Evolutionary conservation across 2,113 vertebrate genomes (phyloP).

Genomic region (Coturnix japonica): DNA sequence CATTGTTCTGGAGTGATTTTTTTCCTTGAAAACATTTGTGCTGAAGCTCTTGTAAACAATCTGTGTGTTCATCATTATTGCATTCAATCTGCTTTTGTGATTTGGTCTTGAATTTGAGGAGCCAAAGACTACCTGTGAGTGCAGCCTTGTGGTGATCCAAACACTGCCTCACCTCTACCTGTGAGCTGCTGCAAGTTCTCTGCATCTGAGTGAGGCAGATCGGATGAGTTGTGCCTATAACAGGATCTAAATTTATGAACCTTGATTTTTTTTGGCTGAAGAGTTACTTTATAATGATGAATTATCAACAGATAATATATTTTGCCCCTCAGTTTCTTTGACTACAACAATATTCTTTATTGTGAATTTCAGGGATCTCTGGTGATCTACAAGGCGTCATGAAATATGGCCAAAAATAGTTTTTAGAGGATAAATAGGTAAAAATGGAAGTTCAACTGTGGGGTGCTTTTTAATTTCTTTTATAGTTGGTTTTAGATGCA

Average conservation of each 20-base stretch:
- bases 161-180: background rate
- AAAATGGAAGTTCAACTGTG: background rate
- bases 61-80: background rate
- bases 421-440: background rate
- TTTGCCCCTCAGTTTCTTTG: background rate
- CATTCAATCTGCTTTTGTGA: background rate
- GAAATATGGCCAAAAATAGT: background rate
- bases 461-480: background rate
- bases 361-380: background rate
- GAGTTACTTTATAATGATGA: background rate
- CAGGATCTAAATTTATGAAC: background rate
- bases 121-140: background rate
- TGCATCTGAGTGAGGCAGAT: background rate
- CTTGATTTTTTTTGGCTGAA: background rate
- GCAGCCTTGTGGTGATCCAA: background rate
- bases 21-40: conserved; percentile 29
- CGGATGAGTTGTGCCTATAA: background rate
- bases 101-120: background rate
- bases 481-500: background rate
- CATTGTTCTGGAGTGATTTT: background rate
- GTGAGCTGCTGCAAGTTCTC: background rate
- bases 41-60: background rate
- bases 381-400: background rate
- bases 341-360: background rate
- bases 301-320: background rate